Evolutionary conservation across 2,797 vertebrate species (phyloP), one percentile per base, ranked within the genome.

Genomic region (Mastacembelus armatus): DNA sequence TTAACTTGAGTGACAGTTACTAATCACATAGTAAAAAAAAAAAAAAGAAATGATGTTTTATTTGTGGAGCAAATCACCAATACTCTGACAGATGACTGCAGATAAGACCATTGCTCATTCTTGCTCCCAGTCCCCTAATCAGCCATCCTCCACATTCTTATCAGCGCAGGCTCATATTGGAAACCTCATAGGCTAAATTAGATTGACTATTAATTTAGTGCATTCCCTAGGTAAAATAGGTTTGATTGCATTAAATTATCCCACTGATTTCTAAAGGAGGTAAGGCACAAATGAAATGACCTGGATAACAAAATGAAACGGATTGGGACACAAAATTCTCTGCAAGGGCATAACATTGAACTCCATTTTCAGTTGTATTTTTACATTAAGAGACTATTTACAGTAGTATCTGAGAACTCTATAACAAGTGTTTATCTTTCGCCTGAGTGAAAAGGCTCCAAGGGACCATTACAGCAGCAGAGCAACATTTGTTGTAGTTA

Each of bases 131-230:
- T 81, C 49, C 39, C 66, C 49, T 40, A 51, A 85, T 84, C 57
- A 77, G 71, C 58, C 74, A 63, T 72, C 57, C 78, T 78, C 65
- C 36, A 39, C 48, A 58, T 73, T 72, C 68, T 83, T 84, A 88
- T 90, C 81, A 64, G 30, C 36, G 58, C 75, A 39, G 67, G 77
- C 59, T 87, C 66, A 30, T 49, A 77, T 77, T 74, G 69, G 65
- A 84, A 86, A 65, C 71, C 79, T 76, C 83, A 86, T 78, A 35
- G 56, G 51, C 56, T 77, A 84, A 90, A 91, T 87, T 89, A 74
- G 70, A 91, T 89, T 77, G 78, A 83, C 85, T 90, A 91, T 86
- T 91, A 90, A 92, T 92, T 87, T 89, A 84, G 60, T 65, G 63
- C 50, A 72, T 74, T 91, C 86, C 63, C 49, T 8, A 38, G 74